Evolutionary conservation across 53 echinoderm and acorn worm genomes (phyloP).

Genomic region (Holothuria leucospilota): DNA sequence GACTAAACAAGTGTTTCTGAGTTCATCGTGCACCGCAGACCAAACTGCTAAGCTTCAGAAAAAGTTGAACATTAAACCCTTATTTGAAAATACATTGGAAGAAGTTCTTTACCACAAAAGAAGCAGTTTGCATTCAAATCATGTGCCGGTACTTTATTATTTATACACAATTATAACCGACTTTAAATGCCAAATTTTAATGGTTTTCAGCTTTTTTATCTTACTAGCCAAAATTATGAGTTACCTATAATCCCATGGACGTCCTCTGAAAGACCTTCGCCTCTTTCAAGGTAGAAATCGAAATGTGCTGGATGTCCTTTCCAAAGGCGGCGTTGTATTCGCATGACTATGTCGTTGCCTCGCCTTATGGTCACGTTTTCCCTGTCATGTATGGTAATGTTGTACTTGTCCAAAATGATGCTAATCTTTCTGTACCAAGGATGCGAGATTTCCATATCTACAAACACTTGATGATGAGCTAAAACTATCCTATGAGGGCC

Average conservation of each 20-base stretch:
- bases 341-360: conserved; percentile 27
- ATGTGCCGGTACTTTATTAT: too few species aligned
- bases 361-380: conserved; percentile 19
- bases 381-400: neutral
- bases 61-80: too few species aligned
- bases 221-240: too few species aligned
- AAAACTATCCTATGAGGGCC: conserved; percentile 5
- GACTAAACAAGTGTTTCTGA: too few species aligned
- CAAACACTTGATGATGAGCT: conserved; percentile 1
- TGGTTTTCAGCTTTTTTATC: too few species aligned
- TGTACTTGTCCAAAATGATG: conserved; percentile 19
- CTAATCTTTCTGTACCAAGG: neutral
- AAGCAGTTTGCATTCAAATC: too few species aligned
- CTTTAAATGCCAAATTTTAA: too few species aligned
- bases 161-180: too few species aligned
- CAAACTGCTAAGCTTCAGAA: too few species aligned
- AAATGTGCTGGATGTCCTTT: conserved; percentile 42
- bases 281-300: conserved; percentile 74
- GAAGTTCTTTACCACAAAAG: too few species aligned
- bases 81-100: too few species aligned
- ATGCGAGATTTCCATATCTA: conserved; percentile 21
- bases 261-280: conserved; percentile 68
- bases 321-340: conserved; percentile 19
- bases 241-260: conserved; percentile 85
- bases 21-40: too few species aligned